Evolutionary conservation across 2,797 vertebrate genomes (phyloP), one percentile per base, ranked within the genome.

Genomic region (Manis javanica): DNA sequence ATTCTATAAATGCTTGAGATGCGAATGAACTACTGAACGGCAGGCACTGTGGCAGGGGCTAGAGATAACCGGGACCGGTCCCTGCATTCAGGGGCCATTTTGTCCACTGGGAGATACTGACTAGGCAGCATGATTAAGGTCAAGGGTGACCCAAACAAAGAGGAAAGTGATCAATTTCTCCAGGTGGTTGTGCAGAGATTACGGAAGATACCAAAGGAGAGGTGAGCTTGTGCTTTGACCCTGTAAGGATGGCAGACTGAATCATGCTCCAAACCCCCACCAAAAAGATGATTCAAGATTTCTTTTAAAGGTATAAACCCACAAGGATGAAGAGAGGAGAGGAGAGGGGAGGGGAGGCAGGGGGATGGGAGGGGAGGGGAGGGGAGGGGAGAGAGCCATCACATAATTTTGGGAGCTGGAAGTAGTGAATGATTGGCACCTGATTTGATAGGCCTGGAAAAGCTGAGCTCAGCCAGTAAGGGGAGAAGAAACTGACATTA

Each of bases 401-500:
- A 24, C 2, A 8, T 0, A 12, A 10, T 51, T 83, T 37, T 4
- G 18, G 64, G 74, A 64, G 53, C 90, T 0, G 10, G 31, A 37
- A 46, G 7, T 23, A 74, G 63, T 0, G 8, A 7, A 15, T 3
- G 5, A 12, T 3, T 37, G 59, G 77, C 14, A 11, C 26, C 15
- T 4, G n/a, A 23, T 3, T 0, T 11, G 11, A 12, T n/a, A 83
- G 37, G 2, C 5, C 7, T 18, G 12, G 29, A 42, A 42, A 11
- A 6, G 26, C 15, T 0, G 18, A 51, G 21, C 19, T 31, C 3
- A 14, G 31, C 24, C 31, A 2, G 29, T 11, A 13, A 1, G 10
- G 3, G 21, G 21, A 26, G 34, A 21, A 55, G 12, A 63, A 21
- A 75, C 19, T 3, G 3, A 31, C 2, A 2, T 0, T 1, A 4